phyloP scores from a whole-genome alignment of 30 jellyfish, hydroid and myxozoan genomes.

The Euphysa ruthae region DNA sequence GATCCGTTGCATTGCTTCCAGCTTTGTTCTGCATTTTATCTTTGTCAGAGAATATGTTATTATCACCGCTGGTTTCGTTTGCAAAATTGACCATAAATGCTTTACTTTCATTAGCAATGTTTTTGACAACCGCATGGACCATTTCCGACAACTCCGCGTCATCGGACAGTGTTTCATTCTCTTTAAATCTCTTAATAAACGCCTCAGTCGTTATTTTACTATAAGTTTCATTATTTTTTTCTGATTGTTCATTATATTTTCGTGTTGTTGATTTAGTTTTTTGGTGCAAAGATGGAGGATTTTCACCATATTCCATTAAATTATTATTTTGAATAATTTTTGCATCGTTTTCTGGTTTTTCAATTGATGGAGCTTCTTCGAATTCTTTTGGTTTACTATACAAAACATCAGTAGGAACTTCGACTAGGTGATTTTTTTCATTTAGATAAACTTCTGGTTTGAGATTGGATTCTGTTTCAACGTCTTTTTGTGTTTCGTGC shows the following conservation, averaged over 20 bases:
- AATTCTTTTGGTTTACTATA: background rate
- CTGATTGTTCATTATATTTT: no score
- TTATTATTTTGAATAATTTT: background rate
- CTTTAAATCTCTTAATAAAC: background rate
- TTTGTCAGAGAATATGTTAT: no score
- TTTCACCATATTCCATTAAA: background rate
- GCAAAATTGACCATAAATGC: background rate
- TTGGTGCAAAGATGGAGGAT: no score
- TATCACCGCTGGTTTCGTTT: no score
- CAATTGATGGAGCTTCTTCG: background rate
- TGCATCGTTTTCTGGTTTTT: background rate
- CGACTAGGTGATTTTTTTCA: background rate
- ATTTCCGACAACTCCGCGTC: constrained; percentile 11
- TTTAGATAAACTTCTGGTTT: background rate
- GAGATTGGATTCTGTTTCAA: background rate
- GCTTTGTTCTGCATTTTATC: no score
- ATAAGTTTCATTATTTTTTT: background rate
- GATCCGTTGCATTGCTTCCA: no score
- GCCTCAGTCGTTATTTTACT: no score
- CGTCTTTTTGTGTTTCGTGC: background rate
- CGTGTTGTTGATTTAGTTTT: no score
- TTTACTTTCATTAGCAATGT: constrained; percentile 20
- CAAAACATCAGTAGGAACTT: background rate
- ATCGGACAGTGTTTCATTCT: background rate
- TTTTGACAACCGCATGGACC: constrained; percentile 21